Conservation (phyloP, 2,797 vertebrate genomes). For the Acanthopagrus latus region DNA sequence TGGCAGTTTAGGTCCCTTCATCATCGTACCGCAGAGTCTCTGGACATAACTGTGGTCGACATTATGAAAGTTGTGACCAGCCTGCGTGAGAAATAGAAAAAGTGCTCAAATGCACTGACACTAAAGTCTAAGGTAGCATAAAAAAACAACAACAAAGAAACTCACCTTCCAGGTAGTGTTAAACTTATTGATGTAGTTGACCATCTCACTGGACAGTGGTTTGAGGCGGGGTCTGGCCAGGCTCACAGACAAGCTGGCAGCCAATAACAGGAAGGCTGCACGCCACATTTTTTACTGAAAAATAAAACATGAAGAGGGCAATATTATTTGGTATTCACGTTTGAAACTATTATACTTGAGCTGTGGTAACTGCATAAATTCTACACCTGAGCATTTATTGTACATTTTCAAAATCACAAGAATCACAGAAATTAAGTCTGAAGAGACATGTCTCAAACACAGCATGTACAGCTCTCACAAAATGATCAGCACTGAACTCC, state of each 20-base stretch:
- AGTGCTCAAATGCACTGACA: not conserved
- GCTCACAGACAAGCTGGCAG: conserved; percentile 81
- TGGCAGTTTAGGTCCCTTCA: conserved; percentile 91
- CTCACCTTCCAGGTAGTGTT: conserved; percentile 96
- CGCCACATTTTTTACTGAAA: conserved; percentile 85
- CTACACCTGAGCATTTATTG: too few species aligned
- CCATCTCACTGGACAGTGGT: conserved; percentile 89
- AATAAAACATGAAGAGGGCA: not conserved
- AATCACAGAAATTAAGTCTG: not conserved
- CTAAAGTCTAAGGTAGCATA: not conserved
- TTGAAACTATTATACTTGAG: not conserved
- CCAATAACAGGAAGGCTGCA: conserved; percentile 79
- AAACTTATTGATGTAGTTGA: conserved; percentile 93
- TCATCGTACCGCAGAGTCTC: conserved; percentile 90
- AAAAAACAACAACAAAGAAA: not conserved
- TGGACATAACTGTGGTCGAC: conserved; percentile 90
- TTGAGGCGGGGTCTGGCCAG: conserved; percentile 81
- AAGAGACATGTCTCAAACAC: not conserved
- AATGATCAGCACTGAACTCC: not conserved
- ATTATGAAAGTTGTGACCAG: conserved; percentile 92
- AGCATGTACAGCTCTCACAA: too few species aligned
- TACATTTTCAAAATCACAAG: too few species aligned
- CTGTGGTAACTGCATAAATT: not conserved
- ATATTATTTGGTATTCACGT: not conserved
- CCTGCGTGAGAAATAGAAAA: conserved; percentile 79